These are phyloP conservation scores for Hypomecis atomaria DNA, from an alignment of 2,888 invertebrate species.

Conservation along the genomic window DNA sequence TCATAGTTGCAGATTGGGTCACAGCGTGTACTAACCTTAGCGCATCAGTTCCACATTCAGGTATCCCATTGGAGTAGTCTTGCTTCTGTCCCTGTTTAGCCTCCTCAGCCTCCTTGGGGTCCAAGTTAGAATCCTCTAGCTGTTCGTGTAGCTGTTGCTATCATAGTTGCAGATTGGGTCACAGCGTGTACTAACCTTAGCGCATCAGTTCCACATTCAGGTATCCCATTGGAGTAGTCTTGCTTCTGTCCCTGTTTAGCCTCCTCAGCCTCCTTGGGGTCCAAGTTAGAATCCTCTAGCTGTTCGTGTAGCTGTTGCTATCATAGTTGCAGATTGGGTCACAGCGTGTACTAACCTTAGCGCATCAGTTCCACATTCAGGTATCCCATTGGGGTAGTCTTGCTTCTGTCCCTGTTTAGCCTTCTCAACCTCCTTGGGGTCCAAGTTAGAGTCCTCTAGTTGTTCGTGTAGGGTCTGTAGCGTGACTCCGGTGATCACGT, in stretches of 20 bases:
- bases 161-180: too few relatives aligned
- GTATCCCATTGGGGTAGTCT: constrained; percentile 96
- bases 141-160: too few relatives aligned
- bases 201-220: constrained; percentile 98
- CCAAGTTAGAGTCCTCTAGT: constrained; percentile 91
- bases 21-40: constrained; percentile 66
- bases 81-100: too few relatives aligned
- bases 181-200: constrained; percentile 81
- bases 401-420: constrained; percentile 91
- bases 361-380: constrained; percentile 98
- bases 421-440: constrained; percentile 91
- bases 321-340: too few relatives aligned
- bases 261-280: constrained; percentile 91
- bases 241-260: constrained; percentile 91
- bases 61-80: too few relatives aligned
- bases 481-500: constrained; percentile 95
- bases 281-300: constrained; percentile 91
- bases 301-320: constrained; percentile 91
- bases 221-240: constrained; percentile 96
- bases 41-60: too few relatives aligned
- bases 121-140: too few relatives aligned
- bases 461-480: constrained; percentile 91
- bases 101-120: too few relatives aligned
- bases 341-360: constrained; percentile 80
- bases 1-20: too few relatives aligned